A percentile compares a stretch with the other conserved stretches of the same genome.
These are phyloP conservation scores for Minunthozetes semirufus DNA, from an alignment of 2,888 invertebrate genomes.

Conservation along the genomic window DNA sequence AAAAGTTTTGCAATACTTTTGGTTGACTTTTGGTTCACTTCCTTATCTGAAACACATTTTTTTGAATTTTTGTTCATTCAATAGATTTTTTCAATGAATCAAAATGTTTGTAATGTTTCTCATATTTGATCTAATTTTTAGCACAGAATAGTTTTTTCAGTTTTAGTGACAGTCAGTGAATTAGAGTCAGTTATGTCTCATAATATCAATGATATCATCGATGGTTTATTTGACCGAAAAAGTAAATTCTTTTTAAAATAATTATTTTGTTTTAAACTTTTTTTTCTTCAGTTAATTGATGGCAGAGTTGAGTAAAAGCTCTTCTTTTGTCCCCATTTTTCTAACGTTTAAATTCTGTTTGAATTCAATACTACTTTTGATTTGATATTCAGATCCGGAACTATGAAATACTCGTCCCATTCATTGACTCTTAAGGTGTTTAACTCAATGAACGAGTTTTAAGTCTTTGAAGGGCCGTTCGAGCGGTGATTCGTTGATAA, in stretches of 20 bases:
- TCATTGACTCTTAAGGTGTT: slow-evolving; percentile 9
- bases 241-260: background rate
- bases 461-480: background rate
- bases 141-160: background rate
- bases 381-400: slow-evolving; percentile 20
- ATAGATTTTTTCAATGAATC: background rate
- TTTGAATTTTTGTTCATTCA: background rate
- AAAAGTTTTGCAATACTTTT: background rate
- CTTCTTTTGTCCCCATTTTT: background rate
- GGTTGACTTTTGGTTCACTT: background rate
- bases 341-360: background rate
- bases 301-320: background rate
- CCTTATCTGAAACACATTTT: slow-evolving; percentile 1
- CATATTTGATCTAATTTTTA: slow-evolving; percentile 11
- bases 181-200: background rate
- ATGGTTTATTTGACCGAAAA: background rate
- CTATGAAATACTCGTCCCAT: slow-evolving; percentile 20
- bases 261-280: background rate
- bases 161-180: background rate
- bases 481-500: background rate
- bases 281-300: background rate
- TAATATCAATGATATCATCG: background rate
- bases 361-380: background rate
- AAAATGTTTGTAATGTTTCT: background rate
- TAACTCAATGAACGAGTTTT: slow-evolving; percentile 19